Evolutionary conservation across 2,113 vertebrate genomes (phyloP), one percentile per base, ranked within the genome.

Genomic region (Hypomesus transpacificus): DNA sequence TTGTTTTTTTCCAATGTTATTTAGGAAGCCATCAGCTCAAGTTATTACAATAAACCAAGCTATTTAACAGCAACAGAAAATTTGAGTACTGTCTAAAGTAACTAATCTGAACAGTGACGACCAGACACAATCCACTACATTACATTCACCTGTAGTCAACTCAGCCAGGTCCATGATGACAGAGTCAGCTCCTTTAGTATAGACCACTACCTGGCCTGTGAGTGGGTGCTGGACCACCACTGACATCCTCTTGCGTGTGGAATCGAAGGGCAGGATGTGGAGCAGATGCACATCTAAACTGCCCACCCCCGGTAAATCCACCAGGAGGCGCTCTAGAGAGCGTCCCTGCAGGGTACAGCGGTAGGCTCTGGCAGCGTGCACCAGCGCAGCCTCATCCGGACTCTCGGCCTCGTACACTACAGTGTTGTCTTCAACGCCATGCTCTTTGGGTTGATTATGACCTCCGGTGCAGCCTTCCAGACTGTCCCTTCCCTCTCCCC

Each of bases 101-200:
- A 26, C 7, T 34, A 34, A 34, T 34, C 31, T 34, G 31, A 34
- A 34, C 68, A 58, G 58, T 46, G 68, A 14, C 28, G 22, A 20
- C 39, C 53, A 69, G 20, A 58, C 21, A 20, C 28, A 39, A 69
- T 21, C 39, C 18, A 66, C 66, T 87, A 87, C 95, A 95, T 91
- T 78, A 75, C 77, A 6, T 83, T 70, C 0, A 56, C 16, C 26
- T 63, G 28, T 34, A 1, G 93, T 90, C 66, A 91, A 87, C 18
- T 92, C 91, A 58, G 97, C 90, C 31, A 96, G 90, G 81, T 97
- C 96, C 95, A 99, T 98, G 77, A 99, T 92, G 24, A 91, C 89
- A 0, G 92, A 96, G 81, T 99, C 97, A 1, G 96, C 96, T 0
- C 97, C 97, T 88, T 99, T 98, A 4, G 95, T 96, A 76, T 98